Percentiles rank a stretch among this genome's conserved stretches.
Evolutionary conservation across 2,113 vertebrate species (phyloP).

Genomic region (Vulpes ferrilata): DNA sequence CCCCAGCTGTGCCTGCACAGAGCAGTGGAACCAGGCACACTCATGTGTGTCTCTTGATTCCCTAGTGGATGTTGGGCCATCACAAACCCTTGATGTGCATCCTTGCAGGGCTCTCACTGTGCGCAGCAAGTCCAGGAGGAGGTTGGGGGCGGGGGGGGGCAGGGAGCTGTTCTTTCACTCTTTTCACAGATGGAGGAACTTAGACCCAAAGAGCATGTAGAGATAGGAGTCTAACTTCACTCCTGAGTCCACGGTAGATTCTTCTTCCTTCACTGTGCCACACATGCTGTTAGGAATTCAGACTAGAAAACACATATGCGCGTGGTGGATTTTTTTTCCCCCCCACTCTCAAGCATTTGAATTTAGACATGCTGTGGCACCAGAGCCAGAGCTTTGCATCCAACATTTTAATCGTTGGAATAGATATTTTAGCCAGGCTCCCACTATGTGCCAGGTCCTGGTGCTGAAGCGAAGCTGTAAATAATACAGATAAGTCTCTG

Average conservation of each 20-base stretch:
- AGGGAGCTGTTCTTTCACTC: not conserved
- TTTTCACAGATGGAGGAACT: not conserved
- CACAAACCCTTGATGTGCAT: fast-evolving
- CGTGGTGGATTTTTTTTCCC: not conserved
- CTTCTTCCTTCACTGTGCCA: fast-evolving
- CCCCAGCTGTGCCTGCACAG: not conserved
- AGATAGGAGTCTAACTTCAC: not conserved
- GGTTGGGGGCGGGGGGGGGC: not conserved
- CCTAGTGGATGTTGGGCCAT: not conserved
- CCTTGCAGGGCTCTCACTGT: not conserved
- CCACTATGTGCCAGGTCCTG: not conserved
- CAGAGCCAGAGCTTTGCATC: not conserved
- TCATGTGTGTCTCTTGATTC: not conserved
- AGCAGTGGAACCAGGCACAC: fast-evolving
- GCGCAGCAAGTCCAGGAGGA: not conserved
- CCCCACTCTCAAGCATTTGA: not conserved
- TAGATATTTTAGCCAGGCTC: not conserved
- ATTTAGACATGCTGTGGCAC: not conserved
- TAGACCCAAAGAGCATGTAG: not conserved
- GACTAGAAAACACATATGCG: not conserved
- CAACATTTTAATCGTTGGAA: not conserved
- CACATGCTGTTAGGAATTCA: not conserved
- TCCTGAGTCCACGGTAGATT: not conserved
- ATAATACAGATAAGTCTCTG: not conserved
- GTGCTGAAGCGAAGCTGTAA: not conserved